These are phyloP conservation scores for Apolygus lucorum DNA, from an alignment of 1,140 invertebrate species.

Conservation along the genomic window DNA sequence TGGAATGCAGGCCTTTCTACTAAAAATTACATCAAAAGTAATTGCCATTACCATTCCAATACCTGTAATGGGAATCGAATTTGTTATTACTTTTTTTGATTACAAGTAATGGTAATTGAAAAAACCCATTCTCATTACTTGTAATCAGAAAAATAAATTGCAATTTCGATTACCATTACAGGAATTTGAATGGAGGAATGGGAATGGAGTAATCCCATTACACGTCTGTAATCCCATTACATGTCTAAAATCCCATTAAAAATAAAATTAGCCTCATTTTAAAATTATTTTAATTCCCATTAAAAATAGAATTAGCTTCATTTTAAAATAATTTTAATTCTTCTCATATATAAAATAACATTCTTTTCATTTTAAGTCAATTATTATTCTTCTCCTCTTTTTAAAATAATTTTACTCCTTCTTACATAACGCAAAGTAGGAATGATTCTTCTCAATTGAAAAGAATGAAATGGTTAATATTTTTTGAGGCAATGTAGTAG, in stretches of 20 bases:
- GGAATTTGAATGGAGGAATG: neutral
- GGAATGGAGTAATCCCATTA: neutral
- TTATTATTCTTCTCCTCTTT: neutral
- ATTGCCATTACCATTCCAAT: no score
- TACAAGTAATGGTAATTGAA: neutral
- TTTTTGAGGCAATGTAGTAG: neutral
- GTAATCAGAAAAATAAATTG: neutral
- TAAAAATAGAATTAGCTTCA: neutral
- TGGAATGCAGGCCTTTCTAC: no score
- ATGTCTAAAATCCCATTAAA: neutral
- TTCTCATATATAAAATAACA: neutral
- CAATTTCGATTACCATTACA: neutral
- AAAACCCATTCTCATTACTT: neutral
- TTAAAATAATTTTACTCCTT: neutral
- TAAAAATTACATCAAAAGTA: no score
- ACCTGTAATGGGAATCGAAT: no score
- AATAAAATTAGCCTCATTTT: neutral
- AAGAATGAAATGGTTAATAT: neutral
- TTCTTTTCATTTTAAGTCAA: neutral
- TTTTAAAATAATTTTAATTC: neutral
- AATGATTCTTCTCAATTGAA: neutral
- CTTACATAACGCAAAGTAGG: neutral
- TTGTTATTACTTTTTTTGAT: no score
- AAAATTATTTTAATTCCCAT: neutral
- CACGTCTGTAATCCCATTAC: neutral